phyloP scores from a whole-genome alignment of 2,113 vertebrate species.

The Bubo scandiacus region DNA sequence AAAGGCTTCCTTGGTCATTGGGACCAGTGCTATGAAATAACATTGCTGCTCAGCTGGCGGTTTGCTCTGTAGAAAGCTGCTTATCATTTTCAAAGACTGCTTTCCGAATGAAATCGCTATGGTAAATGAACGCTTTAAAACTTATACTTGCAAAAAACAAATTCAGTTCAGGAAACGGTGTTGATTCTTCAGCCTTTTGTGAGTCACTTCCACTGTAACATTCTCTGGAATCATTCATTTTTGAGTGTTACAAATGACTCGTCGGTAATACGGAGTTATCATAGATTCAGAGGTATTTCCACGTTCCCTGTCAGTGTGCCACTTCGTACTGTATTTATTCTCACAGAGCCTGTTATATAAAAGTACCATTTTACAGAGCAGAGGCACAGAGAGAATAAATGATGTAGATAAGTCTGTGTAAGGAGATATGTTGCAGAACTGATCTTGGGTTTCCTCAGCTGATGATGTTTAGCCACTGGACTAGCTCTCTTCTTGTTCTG shows the following conservation, averaged over 20 bases:
- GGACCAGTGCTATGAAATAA: not conserved
- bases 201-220: slow-evolving; percentile 13
- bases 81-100: not conserved
- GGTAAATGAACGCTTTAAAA: not conserved
- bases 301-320: slow-evolving; percentile 16
- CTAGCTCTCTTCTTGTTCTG: not conserved
- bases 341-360: slow-evolving; percentile 21
- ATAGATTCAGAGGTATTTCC: slow-evolving; percentile 29
- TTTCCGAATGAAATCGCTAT: not conserved
- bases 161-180: not conserved
- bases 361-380: not conserved
- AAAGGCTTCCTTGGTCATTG: not conserved
- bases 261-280: slow-evolving; percentile 6
- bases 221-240: slow-evolving; percentile 37
- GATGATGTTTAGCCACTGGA: not conserved
- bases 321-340: slow-evolving; percentile 40
- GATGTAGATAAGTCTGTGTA: not conserved
- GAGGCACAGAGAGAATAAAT: not conserved
- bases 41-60: not conserved
- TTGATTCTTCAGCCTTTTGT: slow-evolving; percentile 19
- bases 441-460: not conserved
- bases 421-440: not conserved
- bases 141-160: not conserved
- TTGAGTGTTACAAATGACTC: slow-evolving; percentile 19
- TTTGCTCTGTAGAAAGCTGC: not conserved